Conservation (phyloP, 1,140 invertebrate species). For the Pogonomyrmex californicus region DNA sequence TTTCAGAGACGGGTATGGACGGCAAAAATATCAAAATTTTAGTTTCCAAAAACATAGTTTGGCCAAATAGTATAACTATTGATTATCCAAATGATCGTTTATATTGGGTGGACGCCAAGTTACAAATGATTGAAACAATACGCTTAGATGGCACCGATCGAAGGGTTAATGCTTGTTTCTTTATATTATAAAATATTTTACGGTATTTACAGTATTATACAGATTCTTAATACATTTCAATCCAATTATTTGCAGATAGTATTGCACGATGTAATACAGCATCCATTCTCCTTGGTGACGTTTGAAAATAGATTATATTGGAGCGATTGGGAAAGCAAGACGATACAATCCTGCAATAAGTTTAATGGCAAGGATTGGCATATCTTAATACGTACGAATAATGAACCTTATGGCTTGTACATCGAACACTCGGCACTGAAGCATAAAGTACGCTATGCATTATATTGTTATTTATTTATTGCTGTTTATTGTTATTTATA, state of each 20-base stretch:
- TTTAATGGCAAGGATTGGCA: conserved; percentile 89
- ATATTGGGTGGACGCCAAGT: conserved; percentile 93
- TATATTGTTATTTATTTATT: background rate
- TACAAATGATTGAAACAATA: conserved; percentile 92
- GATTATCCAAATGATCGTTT: conserved; percentile 94
- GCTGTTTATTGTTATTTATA: background rate
- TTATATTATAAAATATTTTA: background rate
- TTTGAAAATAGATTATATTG: conserved; percentile 96
- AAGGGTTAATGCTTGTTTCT: conserved; percentile 77
- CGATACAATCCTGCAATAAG: conserved; percentile 90
- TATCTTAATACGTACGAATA: conserved; percentile 85
- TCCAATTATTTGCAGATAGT: conserved; percentile 81
- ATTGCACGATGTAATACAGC: conserved; percentile 88
- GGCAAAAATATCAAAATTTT: conserved; percentile 88
- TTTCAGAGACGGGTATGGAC: conserved; percentile 95
- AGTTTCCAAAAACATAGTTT: conserved; percentile 89
- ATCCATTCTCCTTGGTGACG: conserved; percentile 94
- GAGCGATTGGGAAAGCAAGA: conserved; percentile 92
- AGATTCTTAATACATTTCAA: background rate
- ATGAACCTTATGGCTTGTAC: conserved; percentile 89
- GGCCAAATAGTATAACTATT: conserved; percentile 96
- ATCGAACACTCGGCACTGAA: conserved; percentile 90
- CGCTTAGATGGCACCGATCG: conserved; percentile 91
- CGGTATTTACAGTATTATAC: too few relatives aligned
- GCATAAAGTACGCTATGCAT: conserved; percentile 72